These are phyloP conservation scores for Pocillopora grandis DNA, from an alignment of 92 coral and sea anemone genomes.

Conservation along the genomic window DNA sequence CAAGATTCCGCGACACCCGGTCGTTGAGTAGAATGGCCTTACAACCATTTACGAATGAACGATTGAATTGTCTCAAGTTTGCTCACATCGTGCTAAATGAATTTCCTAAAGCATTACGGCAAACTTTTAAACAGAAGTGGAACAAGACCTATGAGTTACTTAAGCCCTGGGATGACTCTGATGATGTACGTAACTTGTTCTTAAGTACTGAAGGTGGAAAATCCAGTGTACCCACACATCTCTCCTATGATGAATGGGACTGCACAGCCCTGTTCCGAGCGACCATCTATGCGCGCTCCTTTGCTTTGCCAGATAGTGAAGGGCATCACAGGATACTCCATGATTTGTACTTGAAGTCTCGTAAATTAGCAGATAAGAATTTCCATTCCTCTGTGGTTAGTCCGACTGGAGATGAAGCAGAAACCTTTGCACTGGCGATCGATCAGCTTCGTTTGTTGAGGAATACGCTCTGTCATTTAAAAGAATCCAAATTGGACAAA, in stretches of 20 bases:
- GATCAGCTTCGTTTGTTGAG: constrained; percentile 43
- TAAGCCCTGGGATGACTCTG: constrained; percentile 61
- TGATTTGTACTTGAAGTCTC: constrained; percentile 28
- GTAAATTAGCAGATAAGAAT: constrained; percentile 4
- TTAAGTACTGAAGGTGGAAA: constrained; percentile 3
- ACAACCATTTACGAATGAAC: background rate
- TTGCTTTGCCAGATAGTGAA: background rate
- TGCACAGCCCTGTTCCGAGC: constrained; percentile 38
- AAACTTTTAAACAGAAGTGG: constrained; percentile 52
- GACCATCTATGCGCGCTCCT: constrained; percentile 28
- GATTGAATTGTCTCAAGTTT: constrained; percentile 36
- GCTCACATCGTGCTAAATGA: constrained; percentile 30
- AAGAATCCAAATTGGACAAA: constrained; percentile 26
- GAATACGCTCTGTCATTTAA: constrained; percentile 25
- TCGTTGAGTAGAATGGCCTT: background rate
- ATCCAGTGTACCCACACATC: constrained; percentile 9
- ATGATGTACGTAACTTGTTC: constrained; percentile 40
- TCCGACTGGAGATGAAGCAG: constrained; percentile 23
- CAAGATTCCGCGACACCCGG: background rate
- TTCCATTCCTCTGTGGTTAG: constrained; percentile 45
- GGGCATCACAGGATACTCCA: constrained; percentile 22
- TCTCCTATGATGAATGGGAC: constrained; percentile 39
- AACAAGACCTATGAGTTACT: constrained; percentile 29
- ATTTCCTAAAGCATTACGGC: constrained; percentile 53
- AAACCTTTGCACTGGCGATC: constrained; percentile 31